Evolutionary conservation across 2,113 vertebrate genomes (phyloP).

Genomic region (Alaudala cheleensis): DNA sequence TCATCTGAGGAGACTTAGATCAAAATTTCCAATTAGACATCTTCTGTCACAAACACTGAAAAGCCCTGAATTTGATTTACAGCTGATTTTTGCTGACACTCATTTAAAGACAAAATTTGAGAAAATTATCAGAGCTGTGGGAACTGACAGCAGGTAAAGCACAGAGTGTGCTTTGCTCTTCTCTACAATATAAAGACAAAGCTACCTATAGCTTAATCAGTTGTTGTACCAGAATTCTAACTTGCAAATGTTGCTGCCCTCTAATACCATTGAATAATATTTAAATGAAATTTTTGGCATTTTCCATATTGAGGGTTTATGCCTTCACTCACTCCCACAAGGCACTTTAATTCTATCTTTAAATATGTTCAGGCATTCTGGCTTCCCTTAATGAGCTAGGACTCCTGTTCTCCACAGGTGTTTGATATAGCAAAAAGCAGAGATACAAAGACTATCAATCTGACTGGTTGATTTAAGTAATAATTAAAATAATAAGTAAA

Average conservation of each 20-base stretch:
- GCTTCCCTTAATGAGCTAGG: conserved; percentile 36
- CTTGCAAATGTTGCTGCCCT: background rate
- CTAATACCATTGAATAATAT: conserved; percentile 22
- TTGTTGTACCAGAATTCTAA: background rate
- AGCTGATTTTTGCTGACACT: conserved; percentile 35
- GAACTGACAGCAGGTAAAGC: background rate
- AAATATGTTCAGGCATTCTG: conserved; percentile 40
- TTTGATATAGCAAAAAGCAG: background rate
- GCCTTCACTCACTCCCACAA: background rate
- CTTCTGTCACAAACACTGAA: conserved; percentile 19
- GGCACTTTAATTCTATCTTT: conserved; percentile 15
- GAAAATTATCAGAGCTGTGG: background rate
- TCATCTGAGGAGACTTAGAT: conserved; percentile 48
- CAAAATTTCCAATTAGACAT: conserved; percentile 62
- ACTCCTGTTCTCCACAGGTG: background rate
- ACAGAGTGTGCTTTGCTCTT: background rate
- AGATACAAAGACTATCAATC: background rate
- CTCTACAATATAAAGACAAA: background rate
- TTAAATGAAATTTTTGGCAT: conserved; percentile 36
- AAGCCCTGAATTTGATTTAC: conserved; percentile 27
- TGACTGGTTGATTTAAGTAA: conserved; percentile 19
- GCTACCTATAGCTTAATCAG: background rate
- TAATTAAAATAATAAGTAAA: background rate
- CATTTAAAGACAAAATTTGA: conserved; percentile 15
- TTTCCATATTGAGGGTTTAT: conserved; percentile 19